Percentiles rank a stretch among this genome's conserved stretches.
Evolutionary conservation across 2,797 vertebrate genomes (phyloP).

Genomic region (Cyclopterus lumpus): DNA sequence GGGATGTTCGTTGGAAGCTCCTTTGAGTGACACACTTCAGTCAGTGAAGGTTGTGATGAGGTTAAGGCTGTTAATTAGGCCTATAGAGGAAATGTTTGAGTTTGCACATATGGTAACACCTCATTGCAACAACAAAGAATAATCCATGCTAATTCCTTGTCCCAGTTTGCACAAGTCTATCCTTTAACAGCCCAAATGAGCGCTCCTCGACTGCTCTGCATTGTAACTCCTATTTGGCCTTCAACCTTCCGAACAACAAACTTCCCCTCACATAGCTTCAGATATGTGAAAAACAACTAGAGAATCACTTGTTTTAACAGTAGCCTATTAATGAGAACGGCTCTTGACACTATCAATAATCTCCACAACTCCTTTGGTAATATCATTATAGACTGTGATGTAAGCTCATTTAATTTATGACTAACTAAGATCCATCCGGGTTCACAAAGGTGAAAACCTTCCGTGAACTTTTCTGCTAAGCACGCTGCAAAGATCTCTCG

Average conservation of each 20-base stretch:
- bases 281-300: constrained; percentile 17
- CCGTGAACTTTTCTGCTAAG: constrained; percentile 50
- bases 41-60: constrained; percentile 26
- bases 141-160: constrained; percentile 5
- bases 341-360: constrained; percentile 10
- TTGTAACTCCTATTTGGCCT: constrained; percentile 11
- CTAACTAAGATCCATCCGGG: constrained; percentile 2
- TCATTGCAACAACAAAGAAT: constrained; percentile 7
- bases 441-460: constrained; percentile 50
- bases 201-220: neutral
- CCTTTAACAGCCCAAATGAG: constrained; percentile 38
- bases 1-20: constrained; percentile 17
- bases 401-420: constrained; percentile 15
- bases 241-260: constrained; percentile 28
- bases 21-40: constrained; percentile 46
- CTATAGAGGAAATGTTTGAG: constrained; percentile 39
- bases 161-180: constrained; percentile 5
- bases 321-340: neutral
- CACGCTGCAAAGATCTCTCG: constrained; percentile 32
- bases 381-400: constrained; percentile 4
- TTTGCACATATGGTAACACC: constrained; percentile 23
- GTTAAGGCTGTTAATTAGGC: constrained; percentile 53
- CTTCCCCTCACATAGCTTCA: neutral
- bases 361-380: neutral
- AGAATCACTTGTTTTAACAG: constrained; percentile 12